A percentile compares a stretch with the other conserved stretches of the same genome.
These are phyloP conservation scores for Condylura cristata DNA, from an alignment of 2,113 vertebrate genomes.

Conservation along the genomic window DNA sequence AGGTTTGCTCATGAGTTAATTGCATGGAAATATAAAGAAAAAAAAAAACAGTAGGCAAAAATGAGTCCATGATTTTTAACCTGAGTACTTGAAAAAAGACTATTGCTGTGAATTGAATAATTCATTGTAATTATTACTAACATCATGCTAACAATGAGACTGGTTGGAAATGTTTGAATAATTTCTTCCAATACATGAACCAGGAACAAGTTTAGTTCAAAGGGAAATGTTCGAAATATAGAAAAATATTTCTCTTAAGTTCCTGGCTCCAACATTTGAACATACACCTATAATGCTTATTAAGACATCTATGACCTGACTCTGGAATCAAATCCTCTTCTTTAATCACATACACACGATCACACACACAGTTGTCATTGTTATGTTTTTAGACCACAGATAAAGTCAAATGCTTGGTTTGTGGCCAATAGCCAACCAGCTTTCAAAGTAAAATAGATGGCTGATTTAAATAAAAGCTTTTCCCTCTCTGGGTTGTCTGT, in stretches of 20 bases:
- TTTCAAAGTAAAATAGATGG: slow-evolving; percentile 35
- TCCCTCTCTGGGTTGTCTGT: neutral
- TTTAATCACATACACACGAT: neutral
- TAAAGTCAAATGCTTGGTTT: neutral
- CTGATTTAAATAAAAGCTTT: slow-evolving; percentile 30
- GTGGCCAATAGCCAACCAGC: neutral
- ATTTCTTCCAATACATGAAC: neutral
- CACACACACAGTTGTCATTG: neutral
- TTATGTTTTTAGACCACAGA: neutral
- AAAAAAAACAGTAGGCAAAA: neutral
- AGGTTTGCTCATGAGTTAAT: neutral
- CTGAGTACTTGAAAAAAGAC: neutral
- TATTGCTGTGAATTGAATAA: neutral
- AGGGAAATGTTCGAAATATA: neutral
- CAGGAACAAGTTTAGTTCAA: neutral
- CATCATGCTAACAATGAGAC: neutral
- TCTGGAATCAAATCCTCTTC: neutral
- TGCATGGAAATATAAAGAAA: neutral
- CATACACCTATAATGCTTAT: neutral
- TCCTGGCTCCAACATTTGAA: neutral
- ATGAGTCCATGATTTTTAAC: neutral
- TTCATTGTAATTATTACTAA: neutral
- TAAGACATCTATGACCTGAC: neutral
- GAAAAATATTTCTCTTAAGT: neutral
- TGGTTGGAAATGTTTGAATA: neutral